Evolutionary conservation across 2,888 invertebrate genomes (phyloP).

Genomic region (Carabus problematicus): DNA sequence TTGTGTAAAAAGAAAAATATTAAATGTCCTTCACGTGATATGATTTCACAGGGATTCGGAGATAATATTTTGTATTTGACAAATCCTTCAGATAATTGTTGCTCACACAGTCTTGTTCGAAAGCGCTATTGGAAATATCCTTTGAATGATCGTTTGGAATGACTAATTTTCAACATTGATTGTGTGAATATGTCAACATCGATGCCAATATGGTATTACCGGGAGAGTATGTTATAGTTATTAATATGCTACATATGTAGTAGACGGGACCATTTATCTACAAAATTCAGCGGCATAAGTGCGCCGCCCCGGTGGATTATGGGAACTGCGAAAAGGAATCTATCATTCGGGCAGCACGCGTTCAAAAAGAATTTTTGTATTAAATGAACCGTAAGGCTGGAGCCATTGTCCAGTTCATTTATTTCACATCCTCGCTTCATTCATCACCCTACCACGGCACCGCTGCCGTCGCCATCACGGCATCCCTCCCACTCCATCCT

Average conservation of each 20-base stretch:
- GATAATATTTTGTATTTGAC: too few species aligned
- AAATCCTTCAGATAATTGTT: too few species aligned
- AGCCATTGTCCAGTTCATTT: constrained; percentile 58
- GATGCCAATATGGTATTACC: too few species aligned
- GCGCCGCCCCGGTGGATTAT: constrained; percentile 9
- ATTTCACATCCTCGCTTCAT: constrained; percentile 50
- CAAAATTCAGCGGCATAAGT: constrained; percentile 6
- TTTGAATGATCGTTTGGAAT: too few species aligned
- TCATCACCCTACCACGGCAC: constrained; percentile 40
- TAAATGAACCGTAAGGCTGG: constrained; percentile 55
- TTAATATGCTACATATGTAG: constrained; percentile 6
- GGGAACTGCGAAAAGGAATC: constrained; percentile 7
- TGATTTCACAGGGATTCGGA: constrained; percentile 1
- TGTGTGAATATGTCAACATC: too few species aligned
- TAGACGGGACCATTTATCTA: constrained; percentile 11
- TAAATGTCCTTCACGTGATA: constrained; percentile 35
- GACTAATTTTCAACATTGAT: too few species aligned
- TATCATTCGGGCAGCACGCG: constrained; percentile 24
- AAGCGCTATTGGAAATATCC: too few species aligned
- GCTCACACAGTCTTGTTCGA: too few species aligned
- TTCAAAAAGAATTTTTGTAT: constrained; percentile 46
- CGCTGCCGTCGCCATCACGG: too few species aligned
- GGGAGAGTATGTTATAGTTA: too few species aligned
- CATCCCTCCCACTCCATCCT: too few species aligned
- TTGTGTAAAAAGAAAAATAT: constrained; percentile 33